Conservation (phyloP, 2,888 invertebrate species). For the Hybos culiciformis region DNA sequence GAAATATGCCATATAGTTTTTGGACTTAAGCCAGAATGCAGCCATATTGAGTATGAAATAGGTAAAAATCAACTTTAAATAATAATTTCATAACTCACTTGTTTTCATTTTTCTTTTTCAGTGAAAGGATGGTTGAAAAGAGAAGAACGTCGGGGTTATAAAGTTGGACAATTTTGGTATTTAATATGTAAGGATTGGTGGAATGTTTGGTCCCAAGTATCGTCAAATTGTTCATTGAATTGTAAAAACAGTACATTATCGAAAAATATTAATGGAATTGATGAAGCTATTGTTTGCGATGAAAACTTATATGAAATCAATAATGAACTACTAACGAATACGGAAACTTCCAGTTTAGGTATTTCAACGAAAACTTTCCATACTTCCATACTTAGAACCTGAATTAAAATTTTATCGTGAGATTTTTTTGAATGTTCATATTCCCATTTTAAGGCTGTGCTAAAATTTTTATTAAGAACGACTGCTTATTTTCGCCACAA, state of each 20-base stretch:
- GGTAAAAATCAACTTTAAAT: conserved; percentile 33
- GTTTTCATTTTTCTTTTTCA: conserved; percentile 21
- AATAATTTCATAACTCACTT: background rate
- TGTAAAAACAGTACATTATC: conserved; percentile 29
- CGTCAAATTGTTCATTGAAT: conserved; percentile 36
- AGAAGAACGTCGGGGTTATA: conserved; percentile 59
- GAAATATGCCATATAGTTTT: conserved; percentile 79
- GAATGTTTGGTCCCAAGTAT: conserved; percentile 63
- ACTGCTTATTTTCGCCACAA: too few relatives aligned
- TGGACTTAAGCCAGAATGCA: conserved; percentile 66
- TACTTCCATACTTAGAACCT: too few relatives aligned
- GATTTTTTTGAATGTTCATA: too few relatives aligned
- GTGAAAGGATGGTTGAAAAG: conserved; percentile 71
- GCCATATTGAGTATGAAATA: conserved; percentile 68
- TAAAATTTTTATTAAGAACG: too few relatives aligned
- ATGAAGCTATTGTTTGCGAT: conserved; percentile 52
- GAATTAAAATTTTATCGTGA: too few relatives aligned
- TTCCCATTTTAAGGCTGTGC: too few relatives aligned
- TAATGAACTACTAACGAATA: conserved; percentile 46
- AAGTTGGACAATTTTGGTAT: conserved; percentile 81
- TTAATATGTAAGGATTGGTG: conserved; percentile 78
- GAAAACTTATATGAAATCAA: conserved; percentile 54
- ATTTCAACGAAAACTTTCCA: too few relatives aligned
- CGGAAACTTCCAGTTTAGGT: conserved; percentile 39
- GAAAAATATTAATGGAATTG: conserved; percentile 28